Conservation (phyloP, 2,888 invertebrate genomes). For the Caenorhabditis doughertyi region DNA sequence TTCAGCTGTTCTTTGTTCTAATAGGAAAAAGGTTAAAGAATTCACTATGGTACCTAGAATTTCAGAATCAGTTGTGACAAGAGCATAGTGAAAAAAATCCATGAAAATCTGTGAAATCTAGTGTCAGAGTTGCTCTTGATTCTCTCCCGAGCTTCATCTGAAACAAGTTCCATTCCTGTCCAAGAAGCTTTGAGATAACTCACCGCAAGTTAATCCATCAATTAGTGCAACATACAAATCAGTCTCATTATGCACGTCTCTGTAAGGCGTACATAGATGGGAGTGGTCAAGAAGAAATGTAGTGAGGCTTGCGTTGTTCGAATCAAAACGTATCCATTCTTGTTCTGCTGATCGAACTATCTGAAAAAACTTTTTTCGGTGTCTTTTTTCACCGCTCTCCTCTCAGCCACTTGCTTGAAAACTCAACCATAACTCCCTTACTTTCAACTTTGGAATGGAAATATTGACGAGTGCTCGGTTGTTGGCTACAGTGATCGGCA, state of each 20-base stretch:
- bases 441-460: not conserved
- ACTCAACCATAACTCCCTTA: not conserved
- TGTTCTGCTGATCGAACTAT: not conserved
- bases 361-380: not conserved
- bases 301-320: too few species aligned
- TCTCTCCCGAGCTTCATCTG: too few species aligned
- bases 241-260: not conserved
- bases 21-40: too few species aligned
- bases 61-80: too few species aligned
- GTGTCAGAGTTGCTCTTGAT: too few species aligned
- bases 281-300: not conserved
- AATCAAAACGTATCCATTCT: not conserved
- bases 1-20: too few species aligned
- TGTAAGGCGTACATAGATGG: not conserved
- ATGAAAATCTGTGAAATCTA: too few species aligned
- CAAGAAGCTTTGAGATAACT: not conserved
- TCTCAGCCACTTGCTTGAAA: too few species aligned
- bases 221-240: not conserved
- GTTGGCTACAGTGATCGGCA: not conserved
- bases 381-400: too few species aligned
- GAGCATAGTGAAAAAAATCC: too few species aligned
- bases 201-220: not conserved
- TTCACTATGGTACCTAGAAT: too few species aligned
- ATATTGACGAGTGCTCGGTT: not conserved
- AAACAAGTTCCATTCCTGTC: not conserved